Evolutionary conservation across 2,888 invertebrate species (phyloP).

Genomic region (Patella ulyssiponensis): DNA sequence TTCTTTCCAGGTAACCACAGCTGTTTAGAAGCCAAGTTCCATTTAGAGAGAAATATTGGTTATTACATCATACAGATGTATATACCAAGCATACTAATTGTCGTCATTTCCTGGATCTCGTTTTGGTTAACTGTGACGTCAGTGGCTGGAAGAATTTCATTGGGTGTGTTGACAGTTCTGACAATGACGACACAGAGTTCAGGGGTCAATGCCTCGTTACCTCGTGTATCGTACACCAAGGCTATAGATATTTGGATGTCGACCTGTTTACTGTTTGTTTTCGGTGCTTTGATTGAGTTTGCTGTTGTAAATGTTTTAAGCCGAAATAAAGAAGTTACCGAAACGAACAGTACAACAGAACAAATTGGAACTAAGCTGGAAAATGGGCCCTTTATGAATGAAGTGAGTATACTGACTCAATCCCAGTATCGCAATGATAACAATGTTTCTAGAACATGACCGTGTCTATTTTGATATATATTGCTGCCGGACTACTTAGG

Average conservation of each 20-base stretch:
- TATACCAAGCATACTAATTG: conserved; percentile 84
- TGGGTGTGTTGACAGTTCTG: conserved; percentile 58
- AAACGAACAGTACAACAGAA: not conserved
- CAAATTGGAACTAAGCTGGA: not conserved
- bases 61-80: conserved; percentile 99
- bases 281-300: not conserved
- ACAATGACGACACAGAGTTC: conserved; percentile 62
- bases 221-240: conserved; percentile 67
- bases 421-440: too few species aligned
- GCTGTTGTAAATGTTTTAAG: not conserved
- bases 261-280: not conserved
- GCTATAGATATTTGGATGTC: conserved; percentile 8
- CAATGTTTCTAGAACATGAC: too few species aligned
- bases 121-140: conserved; percentile 62
- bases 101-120: conserved; percentile 61
- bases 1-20: conserved; percentile 92
- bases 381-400: not conserved
- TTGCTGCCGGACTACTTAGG: too few species aligned
- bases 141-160: conserved; percentile 55
- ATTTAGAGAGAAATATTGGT: conserved; percentile 97
- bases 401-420: not conserved
- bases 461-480: too few species aligned
- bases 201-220: conserved; percentile 71
- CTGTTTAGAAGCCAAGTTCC: conserved; percentile 94
- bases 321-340: not conserved